Evolutionary conservation across 2,888 invertebrate genomes (phyloP).

Genomic region (Mechanitis mazaeus): DNA sequence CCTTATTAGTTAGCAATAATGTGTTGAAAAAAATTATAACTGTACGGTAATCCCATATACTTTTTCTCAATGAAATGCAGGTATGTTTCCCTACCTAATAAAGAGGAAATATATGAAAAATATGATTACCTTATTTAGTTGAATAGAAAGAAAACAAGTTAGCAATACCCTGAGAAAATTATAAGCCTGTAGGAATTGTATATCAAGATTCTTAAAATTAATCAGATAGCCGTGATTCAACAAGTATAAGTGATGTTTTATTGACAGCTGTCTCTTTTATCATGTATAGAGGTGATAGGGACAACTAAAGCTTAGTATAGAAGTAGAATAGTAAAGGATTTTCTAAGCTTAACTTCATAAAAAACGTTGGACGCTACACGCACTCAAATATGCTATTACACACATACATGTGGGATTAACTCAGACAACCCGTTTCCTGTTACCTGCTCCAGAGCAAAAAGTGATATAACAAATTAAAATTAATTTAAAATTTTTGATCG

Average conservation of each 20-base stretch:
- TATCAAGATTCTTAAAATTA: slow-evolving; percentile 40
- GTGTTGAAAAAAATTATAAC: slow-evolving; percentile 13
- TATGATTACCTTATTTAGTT: slow-evolving; percentile 64
- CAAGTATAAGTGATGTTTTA: slow-evolving; percentile 20
- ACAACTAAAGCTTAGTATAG: slow-evolving; percentile 48
- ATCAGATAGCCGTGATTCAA: slow-evolving; percentile 13
- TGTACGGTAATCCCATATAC: slow-evolving; percentile 5
- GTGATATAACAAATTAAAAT: slow-evolving; percentile 64
- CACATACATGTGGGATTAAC: slow-evolving; percentile 63
- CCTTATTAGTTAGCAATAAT: slow-evolving; percentile 11
- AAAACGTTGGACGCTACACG: slow-evolving; percentile 46
- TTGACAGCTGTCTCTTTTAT: slow-evolving; percentile 43
- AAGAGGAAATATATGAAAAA: slow-evolving; percentile 53
- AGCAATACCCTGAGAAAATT: slow-evolving; percentile 67
- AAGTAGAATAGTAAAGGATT: slow-evolving; percentile 49
- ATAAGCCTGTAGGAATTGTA: slow-evolving; percentile 51
- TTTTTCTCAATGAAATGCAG: slow-evolving; percentile 45
- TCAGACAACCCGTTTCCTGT: slow-evolving; percentile 72
- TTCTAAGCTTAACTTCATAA: slow-evolving; percentile 47
- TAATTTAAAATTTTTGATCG: slow-evolving; percentile 64
- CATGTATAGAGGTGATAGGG: slow-evolving; percentile 43
- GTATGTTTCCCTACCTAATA: slow-evolving; percentile 34
- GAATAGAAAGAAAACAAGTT: slow-evolving; percentile 65
- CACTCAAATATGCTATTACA: slow-evolving; percentile 54
- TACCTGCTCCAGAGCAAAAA: slow-evolving; percentile 71